Percentiles rank a stretch among this genome's conserved stretches.
Conservation (phyloP, 2,113 vertebrate genomes). For the Lepus timidus region DNA sequence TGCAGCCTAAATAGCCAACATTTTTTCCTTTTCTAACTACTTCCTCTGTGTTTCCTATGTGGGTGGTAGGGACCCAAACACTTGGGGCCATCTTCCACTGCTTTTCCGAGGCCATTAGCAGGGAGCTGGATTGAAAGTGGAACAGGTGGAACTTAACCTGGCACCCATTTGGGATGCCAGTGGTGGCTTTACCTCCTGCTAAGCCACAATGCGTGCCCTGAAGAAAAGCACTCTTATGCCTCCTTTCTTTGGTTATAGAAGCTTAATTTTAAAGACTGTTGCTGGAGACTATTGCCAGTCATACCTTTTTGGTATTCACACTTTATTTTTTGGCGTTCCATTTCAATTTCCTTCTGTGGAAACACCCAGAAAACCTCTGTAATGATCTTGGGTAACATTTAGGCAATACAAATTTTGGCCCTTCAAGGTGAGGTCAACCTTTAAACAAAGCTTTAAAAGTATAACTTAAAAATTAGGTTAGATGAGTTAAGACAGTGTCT, state of each 20-base stretch:
- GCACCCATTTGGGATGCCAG: no score
- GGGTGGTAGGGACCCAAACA: no score
- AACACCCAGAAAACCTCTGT: background rate
- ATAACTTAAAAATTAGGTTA: slow-evolving; percentile 28
- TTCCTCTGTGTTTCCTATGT: background rate
- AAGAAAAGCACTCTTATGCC: slow-evolving; percentile 9
- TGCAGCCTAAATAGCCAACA: background rate
- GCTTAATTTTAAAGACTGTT: background rate
- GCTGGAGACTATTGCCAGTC: background rate
- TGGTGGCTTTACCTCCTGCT: no score
- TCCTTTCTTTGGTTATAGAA: slow-evolving; percentile 48
- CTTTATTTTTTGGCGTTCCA: background rate
- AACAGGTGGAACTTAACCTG: no score
- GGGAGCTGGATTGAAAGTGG: no score
- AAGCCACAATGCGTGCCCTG: no score
- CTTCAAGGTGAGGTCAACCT: background rate
- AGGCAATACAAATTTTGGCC: background rate
- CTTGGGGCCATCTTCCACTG: no score
- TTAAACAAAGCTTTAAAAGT: background rate
- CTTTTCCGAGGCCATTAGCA: no score
- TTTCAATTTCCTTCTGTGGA: background rate
- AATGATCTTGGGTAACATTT: background rate
- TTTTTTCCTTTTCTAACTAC: slow-evolving; percentile 6
- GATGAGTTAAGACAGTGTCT: background rate
- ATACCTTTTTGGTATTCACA: background rate